Base-by-base conservation (phyloP, 2,888 invertebrate species). In the Boloria euphrosyne region DNA sequence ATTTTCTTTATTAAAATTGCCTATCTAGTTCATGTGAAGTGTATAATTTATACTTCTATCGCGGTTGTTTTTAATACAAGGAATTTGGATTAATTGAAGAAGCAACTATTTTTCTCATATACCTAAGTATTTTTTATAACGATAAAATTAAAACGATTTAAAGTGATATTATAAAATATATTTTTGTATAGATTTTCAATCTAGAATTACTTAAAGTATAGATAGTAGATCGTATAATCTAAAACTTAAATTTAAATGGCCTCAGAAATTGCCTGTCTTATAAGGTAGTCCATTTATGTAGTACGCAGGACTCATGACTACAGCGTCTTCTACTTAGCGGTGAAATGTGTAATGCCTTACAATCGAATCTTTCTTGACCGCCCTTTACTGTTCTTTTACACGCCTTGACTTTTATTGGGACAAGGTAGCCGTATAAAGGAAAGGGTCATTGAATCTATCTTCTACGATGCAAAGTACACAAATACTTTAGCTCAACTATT, bases 251-350 rank as follows among this genome's bases (percentile, higher is more conserved):
- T 68, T 67, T 69, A 68, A 66, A 68, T 51, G 50, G 61, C 62
- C 65, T 69, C 64, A 72, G 71, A 65, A 67, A 71, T 65, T 67
- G 66, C 70, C 71, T 76, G 74, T 82, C 87, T 78, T 85, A 88
- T 85, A 89, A 84, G 89, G 89, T 81, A 82, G 84, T 85, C 88
- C 82, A 86, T 86, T 82, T 80, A 80, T 79, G 79, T 80, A 74
- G 59, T 55, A 75, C 74, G 65, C 75, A 76, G 79, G 80, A 76
- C 77, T 77, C 74, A 75, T 74, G 76, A 76, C 73, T 71, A 89
- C 89, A 91, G 78, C 80, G 82, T 74, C 89, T 87, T 89, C 87
- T 91, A 91, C 90, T 91, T 90, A 91, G 85, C 83, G 80, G 81
- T 87, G 85, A 87, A 81, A 83, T 86, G 83, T 89, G 86, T 86